Percentiles rank a stretch among this genome's conserved stretches.
phyloP scores from a whole-genome alignment of 2,888 invertebrate species.

The Andricus curvator region DNA sequence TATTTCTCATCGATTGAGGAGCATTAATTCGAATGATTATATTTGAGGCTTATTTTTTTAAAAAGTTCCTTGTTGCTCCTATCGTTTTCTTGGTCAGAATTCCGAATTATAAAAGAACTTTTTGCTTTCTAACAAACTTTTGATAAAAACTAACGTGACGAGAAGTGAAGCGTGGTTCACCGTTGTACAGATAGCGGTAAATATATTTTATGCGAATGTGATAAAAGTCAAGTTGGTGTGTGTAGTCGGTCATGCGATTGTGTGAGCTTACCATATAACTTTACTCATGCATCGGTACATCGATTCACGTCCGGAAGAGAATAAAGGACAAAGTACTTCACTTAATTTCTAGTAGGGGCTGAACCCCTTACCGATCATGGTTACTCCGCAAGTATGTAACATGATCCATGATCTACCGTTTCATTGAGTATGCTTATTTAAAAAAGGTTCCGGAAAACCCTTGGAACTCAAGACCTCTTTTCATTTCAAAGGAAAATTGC shows the following conservation, averaged over 20 bases:
- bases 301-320: slow-evolving; percentile 2
- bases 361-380: slow-evolving; percentile 13
- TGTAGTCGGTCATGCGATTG: slow-evolving; percentile 13
- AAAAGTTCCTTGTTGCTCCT: no score
- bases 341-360: slow-evolving; percentile 14
- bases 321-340: slow-evolving; percentile 33
- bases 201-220: slow-evolving; percentile 16
- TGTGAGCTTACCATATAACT: not conserved
- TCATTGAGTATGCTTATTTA: slow-evolving; percentile 8
- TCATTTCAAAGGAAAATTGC: not conserved
- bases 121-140: no score
- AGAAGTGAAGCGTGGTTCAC: not conserved
- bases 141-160: not conserved
- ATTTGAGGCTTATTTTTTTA: no score
- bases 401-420: not conserved
- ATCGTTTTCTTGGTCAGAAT: no score
- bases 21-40: no score
- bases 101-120: no score
- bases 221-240: slow-evolving; percentile 19
- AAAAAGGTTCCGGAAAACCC: not conserved
- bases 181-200: slow-evolving; percentile 22
- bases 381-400: slow-evolving; percentile 17
- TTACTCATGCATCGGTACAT: not conserved
- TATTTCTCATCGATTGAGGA: no score
- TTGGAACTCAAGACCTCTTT: not conserved